A percentile compares a stretch with the other conserved stretches of the same genome.
Evolutionary conservation across 2,113 vertebrate species (phyloP).

Genomic region (Alces alces): DNA sequence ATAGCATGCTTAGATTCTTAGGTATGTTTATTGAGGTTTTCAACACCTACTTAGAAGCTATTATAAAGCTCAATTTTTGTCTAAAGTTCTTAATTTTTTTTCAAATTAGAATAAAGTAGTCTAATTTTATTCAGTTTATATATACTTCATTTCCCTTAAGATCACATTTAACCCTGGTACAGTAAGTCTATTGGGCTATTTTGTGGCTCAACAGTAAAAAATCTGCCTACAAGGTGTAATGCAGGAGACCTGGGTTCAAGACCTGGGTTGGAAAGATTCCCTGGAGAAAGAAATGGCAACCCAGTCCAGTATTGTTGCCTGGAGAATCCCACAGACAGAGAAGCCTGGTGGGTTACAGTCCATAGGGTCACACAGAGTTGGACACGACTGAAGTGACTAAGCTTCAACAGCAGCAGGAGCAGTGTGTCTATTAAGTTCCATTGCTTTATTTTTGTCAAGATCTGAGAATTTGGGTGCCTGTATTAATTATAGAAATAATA

Average conservation of each 20-base stretch:
- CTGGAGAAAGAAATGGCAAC: neutral
- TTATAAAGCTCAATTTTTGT: neutral
- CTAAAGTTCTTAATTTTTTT: neutral
- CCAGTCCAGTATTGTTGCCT: neutral
- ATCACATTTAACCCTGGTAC: neutral
- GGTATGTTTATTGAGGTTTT: neutral
- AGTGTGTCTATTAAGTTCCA: neutral
- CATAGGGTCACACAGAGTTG: neutral
- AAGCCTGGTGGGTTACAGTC: neutral
- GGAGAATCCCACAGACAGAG: neutral
- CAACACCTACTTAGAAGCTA: neutral
- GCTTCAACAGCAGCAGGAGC: neutral
- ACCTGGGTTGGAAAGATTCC: neutral
- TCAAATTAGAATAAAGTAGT: neutral
- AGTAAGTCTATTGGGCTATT: neutral
- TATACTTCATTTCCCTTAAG: neutral
- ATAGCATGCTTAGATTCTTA: neutral
- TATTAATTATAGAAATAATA: neutral
- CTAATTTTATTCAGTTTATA: neutral
- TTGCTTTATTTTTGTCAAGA: neutral
- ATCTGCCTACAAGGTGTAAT: neutral
- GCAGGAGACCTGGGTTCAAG: neutral
- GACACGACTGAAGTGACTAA: accelerated
- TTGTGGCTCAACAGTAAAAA: neutral
- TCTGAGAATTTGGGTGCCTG: neutral